A percentile compares a stretch with the other conserved stretches of the same genome.
phyloP scores from a whole-genome alignment of 2,888 invertebrate species.

The Oxystoma pomonae region DNA sequence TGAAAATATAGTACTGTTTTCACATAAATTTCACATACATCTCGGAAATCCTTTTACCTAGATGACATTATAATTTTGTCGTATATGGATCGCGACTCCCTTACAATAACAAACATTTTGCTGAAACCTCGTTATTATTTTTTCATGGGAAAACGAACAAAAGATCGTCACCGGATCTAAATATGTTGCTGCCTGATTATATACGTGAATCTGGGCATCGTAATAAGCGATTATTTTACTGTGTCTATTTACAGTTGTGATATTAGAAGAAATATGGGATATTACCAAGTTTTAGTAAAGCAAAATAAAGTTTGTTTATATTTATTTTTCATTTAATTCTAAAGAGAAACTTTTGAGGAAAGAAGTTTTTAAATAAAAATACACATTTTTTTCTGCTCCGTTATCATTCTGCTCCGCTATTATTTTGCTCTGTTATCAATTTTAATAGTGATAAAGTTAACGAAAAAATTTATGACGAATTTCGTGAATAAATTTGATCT shows the following conservation, averaged over 20 bases:
- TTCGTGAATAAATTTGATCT: too few relatives aligned
- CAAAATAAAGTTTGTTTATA: too few relatives aligned
- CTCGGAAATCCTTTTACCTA: not conserved
- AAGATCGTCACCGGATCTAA: slow-evolving; percentile 13
- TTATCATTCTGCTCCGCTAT: too few relatives aligned
- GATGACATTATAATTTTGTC: not conserved
- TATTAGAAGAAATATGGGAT: not conserved
- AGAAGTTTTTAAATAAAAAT: too few relatives aligned
- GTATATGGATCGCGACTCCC: not conserved
- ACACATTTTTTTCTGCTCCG: too few relatives aligned
- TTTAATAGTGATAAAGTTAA: too few relatives aligned
- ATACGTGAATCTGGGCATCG: slow-evolving; percentile 10
- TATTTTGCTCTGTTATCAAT: too few relatives aligned
- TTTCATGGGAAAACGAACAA: slow-evolving; percentile 25
- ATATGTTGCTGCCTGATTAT: not conserved
- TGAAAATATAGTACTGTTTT: not conserved
- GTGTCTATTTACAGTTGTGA: not conserved
- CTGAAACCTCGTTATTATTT: slow-evolving; percentile 18
- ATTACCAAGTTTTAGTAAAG: not conserved
- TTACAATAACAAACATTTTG: slow-evolving; percentile 9
- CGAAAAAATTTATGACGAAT: too few relatives aligned
- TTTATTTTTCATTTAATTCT: too few relatives aligned
- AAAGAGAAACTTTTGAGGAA: too few relatives aligned
- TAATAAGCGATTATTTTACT: slow-evolving; percentile 8
- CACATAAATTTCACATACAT: not conserved